A percentile compares a stretch with the other conserved stretches of the same genome.
Conservation (phyloP, 2,888 invertebrate genomes). For the Drosophila rellima region DNA sequence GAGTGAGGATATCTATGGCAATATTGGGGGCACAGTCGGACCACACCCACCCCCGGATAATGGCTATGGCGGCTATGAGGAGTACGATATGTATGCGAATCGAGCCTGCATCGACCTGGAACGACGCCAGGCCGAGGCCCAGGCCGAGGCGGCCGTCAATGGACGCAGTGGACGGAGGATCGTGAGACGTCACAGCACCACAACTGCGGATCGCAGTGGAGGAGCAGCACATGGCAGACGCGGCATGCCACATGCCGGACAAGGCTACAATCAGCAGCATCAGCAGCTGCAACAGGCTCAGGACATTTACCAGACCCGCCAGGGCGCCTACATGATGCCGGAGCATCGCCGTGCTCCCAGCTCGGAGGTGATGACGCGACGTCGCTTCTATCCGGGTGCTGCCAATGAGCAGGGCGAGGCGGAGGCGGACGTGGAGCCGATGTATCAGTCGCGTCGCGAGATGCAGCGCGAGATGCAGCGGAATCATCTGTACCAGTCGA, state of each 20-base stretch:
- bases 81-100: slow-evolving; percentile 85
- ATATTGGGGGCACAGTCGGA: slow-evolving; percentile 66
- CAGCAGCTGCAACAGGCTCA: slow-evolving; percentile 34
- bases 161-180: slow-evolving; percentile 77
- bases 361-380: slow-evolving; percentile 84
- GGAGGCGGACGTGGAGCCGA: slow-evolving; percentile 76
- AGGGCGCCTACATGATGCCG: slow-evolving; percentile 84
- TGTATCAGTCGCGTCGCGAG: slow-evolving; percentile 85
- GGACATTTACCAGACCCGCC: slow-evolving; percentile 83
- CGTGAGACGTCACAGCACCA: slow-evolving; percentile 85
- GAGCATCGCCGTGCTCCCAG: slow-evolving; percentile 82
- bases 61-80: slow-evolving; percentile 67
- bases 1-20: slow-evolving; percentile 85
- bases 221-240: slow-evolving; percentile 56
- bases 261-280: slow-evolving; percentile 46
- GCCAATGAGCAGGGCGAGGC: slow-evolving; percentile 75
- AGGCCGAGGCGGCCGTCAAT: slow-evolving; percentile 55
- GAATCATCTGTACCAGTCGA: slow-evolving; percentile 84
- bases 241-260: slow-evolving; percentile 55
- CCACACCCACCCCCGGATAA: slow-evolving; percentile 55
- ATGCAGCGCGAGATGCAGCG: slow-evolving; percentile 85
- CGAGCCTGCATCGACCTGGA: slow-evolving; percentile 85
- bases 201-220: slow-evolving; percentile 84
- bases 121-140: slow-evolving; percentile 83
- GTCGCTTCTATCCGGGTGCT: slow-evolving; percentile 84